Percentiles rank a stretch among this genome's conserved stretches.
phyloP scores from a whole-genome alignment of 2,888 invertebrate species.

The Hyposoter dolosus region DNA sequence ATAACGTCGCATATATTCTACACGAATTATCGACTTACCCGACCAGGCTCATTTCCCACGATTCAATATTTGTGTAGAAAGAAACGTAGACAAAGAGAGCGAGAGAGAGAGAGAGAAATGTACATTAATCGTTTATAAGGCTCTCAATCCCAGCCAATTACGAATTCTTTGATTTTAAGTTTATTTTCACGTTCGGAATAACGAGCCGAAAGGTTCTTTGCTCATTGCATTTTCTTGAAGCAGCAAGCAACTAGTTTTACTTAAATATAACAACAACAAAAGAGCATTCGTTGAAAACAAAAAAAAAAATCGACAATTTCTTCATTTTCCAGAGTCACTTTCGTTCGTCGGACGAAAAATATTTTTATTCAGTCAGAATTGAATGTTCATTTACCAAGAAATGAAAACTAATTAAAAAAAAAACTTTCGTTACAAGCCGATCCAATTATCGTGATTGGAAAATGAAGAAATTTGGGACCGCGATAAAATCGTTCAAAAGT shows the following conservation, averaged over 20 bases:
- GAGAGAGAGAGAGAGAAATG: not conserved
- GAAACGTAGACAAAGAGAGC: slow-evolving; percentile 37
- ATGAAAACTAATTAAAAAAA: not conserved
- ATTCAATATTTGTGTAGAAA: slow-evolving; percentile 62
- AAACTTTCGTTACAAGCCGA: not conserved
- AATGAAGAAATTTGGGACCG: not conserved
- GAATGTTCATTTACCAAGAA: not conserved
- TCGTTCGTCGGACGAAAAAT: not conserved
- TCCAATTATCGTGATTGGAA: not conserved
- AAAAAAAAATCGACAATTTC: not conserved
- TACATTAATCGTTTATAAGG: not conserved
- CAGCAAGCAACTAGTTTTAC: not conserved
- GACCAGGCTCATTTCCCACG: slow-evolving; percentile 57
- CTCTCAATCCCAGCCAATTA: not conserved
- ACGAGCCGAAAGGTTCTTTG: not conserved
- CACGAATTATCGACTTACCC: slow-evolving; percentile 59
- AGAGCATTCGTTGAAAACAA: not conserved
- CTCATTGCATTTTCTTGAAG: not conserved
- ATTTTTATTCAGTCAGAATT: not conserved
- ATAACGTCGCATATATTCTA: slow-evolving; percentile 50
- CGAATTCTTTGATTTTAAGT: not conserved
- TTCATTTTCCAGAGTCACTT: not conserved
- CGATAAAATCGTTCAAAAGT: too few relatives aligned
- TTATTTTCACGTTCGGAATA: not conserved
- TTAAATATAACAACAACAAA: not conserved